Evolutionary conservation across 2,888 invertebrate genomes (phyloP).

Genomic region (Drosophila basisetae): DNA sequence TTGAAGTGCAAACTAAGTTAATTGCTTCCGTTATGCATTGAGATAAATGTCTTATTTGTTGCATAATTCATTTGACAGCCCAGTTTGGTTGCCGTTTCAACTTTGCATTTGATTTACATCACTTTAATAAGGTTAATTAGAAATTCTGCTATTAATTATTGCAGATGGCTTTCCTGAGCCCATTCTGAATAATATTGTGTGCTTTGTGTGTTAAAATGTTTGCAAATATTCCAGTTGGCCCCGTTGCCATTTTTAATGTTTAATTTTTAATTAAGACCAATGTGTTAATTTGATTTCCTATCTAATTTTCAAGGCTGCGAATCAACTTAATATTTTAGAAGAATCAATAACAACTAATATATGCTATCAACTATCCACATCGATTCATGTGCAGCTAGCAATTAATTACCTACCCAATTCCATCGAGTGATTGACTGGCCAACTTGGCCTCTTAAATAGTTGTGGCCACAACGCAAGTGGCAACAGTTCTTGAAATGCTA

Average conservation of each 20-base stretch:
- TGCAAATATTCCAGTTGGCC: not conserved
- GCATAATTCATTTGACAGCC: constrained; percentile 11
- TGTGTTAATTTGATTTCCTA: not conserved
- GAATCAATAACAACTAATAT: not conserved
- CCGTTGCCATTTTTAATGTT: not conserved
- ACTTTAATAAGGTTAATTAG: constrained; percentile 3
- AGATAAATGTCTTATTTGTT: constrained; percentile 1
- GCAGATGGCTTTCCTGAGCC: not conserved
- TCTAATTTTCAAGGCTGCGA: not conserved
- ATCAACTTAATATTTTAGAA: not conserved
- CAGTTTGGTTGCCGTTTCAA: constrained; percentile 13
- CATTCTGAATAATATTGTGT: not conserved
- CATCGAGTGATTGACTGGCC: constrained; percentile 8
- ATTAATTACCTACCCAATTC: not conserved
- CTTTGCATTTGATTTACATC: not conserved
- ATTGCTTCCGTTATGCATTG: constrained; percentile 25
- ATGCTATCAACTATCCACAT: not conserved
- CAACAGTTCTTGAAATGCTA: constrained; percentile 19
- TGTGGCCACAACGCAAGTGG: not conserved
- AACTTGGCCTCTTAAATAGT: not conserved
- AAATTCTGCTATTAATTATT: not conserved
- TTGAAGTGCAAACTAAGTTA: constrained; percentile 21
- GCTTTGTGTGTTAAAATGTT: not conserved
- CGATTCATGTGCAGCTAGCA: not conserved
- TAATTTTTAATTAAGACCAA: not conserved